Base-by-base conservation (phyloP, 2,888 invertebrate genomes). In the Napeogenes sylphis region DNA sequence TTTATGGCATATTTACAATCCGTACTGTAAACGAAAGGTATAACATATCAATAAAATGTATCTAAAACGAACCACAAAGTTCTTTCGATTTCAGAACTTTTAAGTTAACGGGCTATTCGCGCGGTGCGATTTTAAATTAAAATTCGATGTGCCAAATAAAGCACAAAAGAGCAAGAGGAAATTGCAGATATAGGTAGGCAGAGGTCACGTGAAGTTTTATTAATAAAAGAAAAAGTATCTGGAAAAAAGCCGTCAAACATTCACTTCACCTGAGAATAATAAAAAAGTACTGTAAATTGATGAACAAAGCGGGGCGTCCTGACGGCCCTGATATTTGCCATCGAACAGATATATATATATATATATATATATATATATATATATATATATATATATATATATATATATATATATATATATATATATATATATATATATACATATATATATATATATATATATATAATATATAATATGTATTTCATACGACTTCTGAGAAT, bases 171-270 rank as follows among this genome's bases (percentile, higher is more conserved):
- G 68, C 64, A 65, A 69, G 63, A 75, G 75, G 72, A 71, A 70
- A 72, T 73, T 73, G 70, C 70, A 65, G 67, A 65, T 67, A 64
- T 70, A 72, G 71, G 71, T 74, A 71, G 75, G 74, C 76, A 65
- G 73, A 72, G 75, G 74, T 71, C 75, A 73, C 77, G 78, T 81
- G 80, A 84, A 84, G 78, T 84, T 85, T 84, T 85, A 83, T 83
- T 86, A 86, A 84, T 85, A 84, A 86, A 85, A 83, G 77, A 81
- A 82, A 81, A 83, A 84, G 81, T 78, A 80, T 81, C 78, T 76
- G 79, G 71, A 73, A 75, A 75, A 82, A 83, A 77, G 76, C 75
- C 76, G 75, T 76, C 76, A 77, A 83, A 80, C 77, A 81, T 80
- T 78, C 74, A 75, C 75, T 73, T 74, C 32, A 75, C 80, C 76